Percentiles rank a stretch among this genome's conserved stretches.
Evolutionary conservation across 2,797 vertebrate species (phyloP).

Genomic region (Lepilemur ruficaudatus): DNA sequence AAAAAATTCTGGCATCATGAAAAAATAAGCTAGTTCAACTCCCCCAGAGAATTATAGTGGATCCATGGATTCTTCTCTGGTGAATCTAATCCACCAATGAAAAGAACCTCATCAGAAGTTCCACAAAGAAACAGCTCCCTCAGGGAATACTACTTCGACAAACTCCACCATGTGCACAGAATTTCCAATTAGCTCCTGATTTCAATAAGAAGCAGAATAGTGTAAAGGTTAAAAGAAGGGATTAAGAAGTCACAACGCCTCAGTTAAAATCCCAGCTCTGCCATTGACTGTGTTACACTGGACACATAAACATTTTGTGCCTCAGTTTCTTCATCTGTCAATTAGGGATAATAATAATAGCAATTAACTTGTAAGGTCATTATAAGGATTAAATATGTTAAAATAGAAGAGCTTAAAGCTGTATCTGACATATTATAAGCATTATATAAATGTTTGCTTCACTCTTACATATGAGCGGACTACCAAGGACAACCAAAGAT

Average conservation of each 20-base stretch:
- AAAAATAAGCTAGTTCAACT: too few relatives aligned
- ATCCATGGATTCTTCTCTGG: not conserved
- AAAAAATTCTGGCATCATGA: too few relatives aligned
- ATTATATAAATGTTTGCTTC: not conserved
- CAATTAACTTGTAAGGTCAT: not conserved
- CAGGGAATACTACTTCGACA: not conserved
- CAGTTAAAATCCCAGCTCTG: not conserved
- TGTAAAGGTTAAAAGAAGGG: not conserved
- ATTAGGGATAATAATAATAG: not conserved
- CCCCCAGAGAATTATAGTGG: too few relatives aligned
- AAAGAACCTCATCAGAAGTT: not conserved
- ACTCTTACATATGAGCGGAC: not conserved
- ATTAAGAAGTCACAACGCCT: not conserved
- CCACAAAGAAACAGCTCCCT: not conserved
- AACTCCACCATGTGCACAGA: not conserved
- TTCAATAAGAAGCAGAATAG: not conserved
- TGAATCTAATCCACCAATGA: not conserved
- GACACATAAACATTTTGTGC: not conserved
- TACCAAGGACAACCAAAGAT: not conserved
- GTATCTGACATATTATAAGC: not conserved
- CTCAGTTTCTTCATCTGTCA: not conserved
- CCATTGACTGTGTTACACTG: not conserved
- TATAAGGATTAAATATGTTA: not conserved
- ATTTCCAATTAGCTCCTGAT: not conserved
- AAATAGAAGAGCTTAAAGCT: not conserved